Percentiles rank a stretch among this genome's conserved stretches.
Conservation (phyloP, 2,113 vertebrate genomes). For the Lasiurus borealis region DNA sequence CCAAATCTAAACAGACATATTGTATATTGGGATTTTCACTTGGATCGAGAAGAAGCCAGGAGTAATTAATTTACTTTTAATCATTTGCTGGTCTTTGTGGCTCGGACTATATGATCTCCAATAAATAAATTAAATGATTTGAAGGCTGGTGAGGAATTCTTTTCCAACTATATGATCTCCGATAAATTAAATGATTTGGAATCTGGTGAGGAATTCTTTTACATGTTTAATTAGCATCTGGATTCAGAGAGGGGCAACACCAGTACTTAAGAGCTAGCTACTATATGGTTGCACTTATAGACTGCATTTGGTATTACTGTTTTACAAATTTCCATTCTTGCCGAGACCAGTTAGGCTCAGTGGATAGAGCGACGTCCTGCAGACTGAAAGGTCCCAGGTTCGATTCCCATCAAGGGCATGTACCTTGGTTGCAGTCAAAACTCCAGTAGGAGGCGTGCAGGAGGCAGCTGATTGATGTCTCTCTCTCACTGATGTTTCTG, state of each 20-base stretch:
- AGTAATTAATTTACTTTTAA: constrained; percentile 45
- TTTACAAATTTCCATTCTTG: no score
- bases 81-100: neutral
- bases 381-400: no score
- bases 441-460: no score
- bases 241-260: neutral
- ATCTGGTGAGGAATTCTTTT: neutral
- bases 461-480: no score
- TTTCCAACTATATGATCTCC: neutral
- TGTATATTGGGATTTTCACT: neutral
- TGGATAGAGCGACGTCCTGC: no score
- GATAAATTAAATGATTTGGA: constrained; percentile 18
- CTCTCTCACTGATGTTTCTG: no score
- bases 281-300: neutral
- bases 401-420: no score
- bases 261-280: neutral
- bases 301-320: neutral
- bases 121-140: constrained; percentile 39
- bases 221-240: neutral
- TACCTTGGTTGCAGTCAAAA: no score
- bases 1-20: neutral
- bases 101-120: neutral
- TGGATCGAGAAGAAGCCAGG: neutral
- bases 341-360: no score
- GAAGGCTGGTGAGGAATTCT: neutral